phyloP scores from a whole-genome alignment of 2,888 invertebrate genomes.

The Drosophila diplacantha region DNA sequence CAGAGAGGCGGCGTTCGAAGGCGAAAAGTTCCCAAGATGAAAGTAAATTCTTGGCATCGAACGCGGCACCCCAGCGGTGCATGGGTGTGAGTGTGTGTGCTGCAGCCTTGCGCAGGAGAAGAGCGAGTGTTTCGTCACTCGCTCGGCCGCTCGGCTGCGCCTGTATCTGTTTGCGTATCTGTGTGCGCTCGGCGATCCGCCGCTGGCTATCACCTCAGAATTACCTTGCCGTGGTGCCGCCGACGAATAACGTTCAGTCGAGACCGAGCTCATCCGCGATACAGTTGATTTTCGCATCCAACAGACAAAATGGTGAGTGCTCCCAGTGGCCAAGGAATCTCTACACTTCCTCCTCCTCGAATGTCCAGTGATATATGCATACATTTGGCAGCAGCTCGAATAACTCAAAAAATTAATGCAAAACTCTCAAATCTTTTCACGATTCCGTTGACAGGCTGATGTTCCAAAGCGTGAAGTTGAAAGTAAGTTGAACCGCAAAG shows the following conservation, averaged over 20 bases:
- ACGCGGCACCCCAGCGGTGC: slow-evolving; percentile 6
- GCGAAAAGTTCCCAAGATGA: slow-evolving; percentile 63
- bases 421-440: slow-evolving; percentile 74
- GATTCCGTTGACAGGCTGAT: slow-evolving; percentile 82
- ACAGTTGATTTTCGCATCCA: slow-evolving; percentile 79
- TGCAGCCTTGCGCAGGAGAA: slow-evolving; percentile 53
- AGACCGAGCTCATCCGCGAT: slow-evolving; percentile 79
- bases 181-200: slow-evolving; percentile 31
- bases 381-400: slow-evolving; percentile 1
- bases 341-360: slow-evolving; percentile 22
- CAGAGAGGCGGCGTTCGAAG: slow-evolving; percentile 44
- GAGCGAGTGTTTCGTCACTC: slow-evolving; percentile 34
- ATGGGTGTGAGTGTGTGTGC: slow-evolving; percentile 7
- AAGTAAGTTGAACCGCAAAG: slow-evolving; percentile 83
- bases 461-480: slow-evolving; percentile 92
- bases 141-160: slow-evolving; percentile 5
- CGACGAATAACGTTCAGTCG: slow-evolving; percentile 78
- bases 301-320: slow-evolving; percentile 84
- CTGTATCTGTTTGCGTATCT: slow-evolving; percentile 12
- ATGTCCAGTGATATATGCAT: slow-evolving; percentile 15
- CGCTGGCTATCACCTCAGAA: slow-evolving; percentile 74
- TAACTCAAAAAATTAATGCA: slow-evolving; percentile 36
- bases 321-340: slow-evolving; percentile 25
- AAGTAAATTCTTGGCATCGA: slow-evolving; percentile 65
- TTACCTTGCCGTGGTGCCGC: slow-evolving; percentile 76